Percentiles rank a stretch among this genome's conserved stretches.
Evolutionary conservation across 2,113 vertebrate species (phyloP).

Genomic region (Tilapia sparmanii): DNA sequence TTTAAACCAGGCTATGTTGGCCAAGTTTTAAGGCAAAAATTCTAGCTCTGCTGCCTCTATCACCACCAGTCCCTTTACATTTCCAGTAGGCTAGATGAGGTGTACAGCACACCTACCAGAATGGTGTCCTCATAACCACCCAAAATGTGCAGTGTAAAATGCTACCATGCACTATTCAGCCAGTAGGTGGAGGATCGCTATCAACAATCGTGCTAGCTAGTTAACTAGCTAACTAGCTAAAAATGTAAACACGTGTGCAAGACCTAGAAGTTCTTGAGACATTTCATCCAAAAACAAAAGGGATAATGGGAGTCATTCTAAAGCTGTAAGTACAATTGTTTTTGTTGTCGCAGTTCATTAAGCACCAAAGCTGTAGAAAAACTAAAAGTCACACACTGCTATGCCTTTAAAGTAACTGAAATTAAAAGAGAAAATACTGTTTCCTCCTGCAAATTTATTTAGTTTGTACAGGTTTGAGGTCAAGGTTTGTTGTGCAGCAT

Average conservation of each 20-base stretch:
- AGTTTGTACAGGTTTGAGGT: neutral
- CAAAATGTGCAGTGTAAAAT: neutral
- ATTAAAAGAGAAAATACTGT: neutral
- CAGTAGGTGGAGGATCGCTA: neutral
- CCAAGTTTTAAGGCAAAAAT: neutral
- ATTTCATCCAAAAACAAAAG: neutral
- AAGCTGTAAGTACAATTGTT: neutral
- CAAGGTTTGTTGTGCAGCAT: neutral
- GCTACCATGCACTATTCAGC: neutral
- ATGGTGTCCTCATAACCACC: neutral
- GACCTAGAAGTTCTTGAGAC: neutral
- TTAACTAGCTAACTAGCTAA: neutral
- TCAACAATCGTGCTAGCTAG: neutral
- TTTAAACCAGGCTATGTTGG: neutral
- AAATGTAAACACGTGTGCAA: neutral
- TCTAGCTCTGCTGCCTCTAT: neutral
- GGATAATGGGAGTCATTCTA: neutral
- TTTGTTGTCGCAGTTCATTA: neutral
- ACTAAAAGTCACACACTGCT: neutral
- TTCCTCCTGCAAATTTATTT: neutral
- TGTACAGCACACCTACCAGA: neutral
- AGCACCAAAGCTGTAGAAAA: neutral
- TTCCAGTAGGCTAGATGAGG: neutral
- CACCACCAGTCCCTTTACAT: neutral
- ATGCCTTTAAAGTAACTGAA: neutral